Evolutionary conservation across 1,140 invertebrate genomes (phyloP), one percentile per base, ranked within the genome.

Genomic region (Zaprionus africanus): DNA sequence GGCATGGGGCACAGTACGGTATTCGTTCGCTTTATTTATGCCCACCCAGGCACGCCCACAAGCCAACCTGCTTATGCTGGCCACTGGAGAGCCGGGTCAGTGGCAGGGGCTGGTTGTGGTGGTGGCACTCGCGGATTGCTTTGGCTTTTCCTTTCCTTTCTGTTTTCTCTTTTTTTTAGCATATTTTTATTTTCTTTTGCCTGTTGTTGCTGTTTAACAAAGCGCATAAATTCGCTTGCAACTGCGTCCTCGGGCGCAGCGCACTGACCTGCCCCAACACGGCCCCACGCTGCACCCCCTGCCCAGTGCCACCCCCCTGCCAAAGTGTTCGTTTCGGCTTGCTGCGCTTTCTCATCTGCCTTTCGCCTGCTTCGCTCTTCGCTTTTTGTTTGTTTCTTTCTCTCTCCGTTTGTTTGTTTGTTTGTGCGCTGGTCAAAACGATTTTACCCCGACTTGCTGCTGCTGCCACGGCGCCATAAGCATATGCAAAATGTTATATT

Each of bases 171-270:
- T 56, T 54, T 56, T 69, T 72, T 81, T 81, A 85, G 65, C 59
- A 83, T 83, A 78, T 88, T 80, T 76, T 76, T 76, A 64, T 87
- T 87, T 73, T 71, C 34, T 65, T 78, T 81, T 73, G 72, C 59
- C 80, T 81, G 84, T 70, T 90, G 78, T 73, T 88, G 86, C 81
- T 90, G 85, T 90, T 90, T 90, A 90, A 90, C 85, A 90, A 90
- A 90, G 85, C 85, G 85, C 85, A 90, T 90, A 90, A 90, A 90
- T 90, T 90, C 86, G 85, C 86, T 90, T 85, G 81, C 85, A 90
- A 90, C 85, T 90, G 85, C 76, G 85, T 90, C 85, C 85, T 90
- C 69, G 68, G 82, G 78, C 36, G 62, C 80, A 53, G 70, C 69
- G 19, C 46, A 80, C 75, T 74, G 74, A 82, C 75, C 79, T 72